Evolutionary conservation across 2,113 vertebrate genomes (phyloP).

Genomic region (Phainopepla nitens): DNA sequence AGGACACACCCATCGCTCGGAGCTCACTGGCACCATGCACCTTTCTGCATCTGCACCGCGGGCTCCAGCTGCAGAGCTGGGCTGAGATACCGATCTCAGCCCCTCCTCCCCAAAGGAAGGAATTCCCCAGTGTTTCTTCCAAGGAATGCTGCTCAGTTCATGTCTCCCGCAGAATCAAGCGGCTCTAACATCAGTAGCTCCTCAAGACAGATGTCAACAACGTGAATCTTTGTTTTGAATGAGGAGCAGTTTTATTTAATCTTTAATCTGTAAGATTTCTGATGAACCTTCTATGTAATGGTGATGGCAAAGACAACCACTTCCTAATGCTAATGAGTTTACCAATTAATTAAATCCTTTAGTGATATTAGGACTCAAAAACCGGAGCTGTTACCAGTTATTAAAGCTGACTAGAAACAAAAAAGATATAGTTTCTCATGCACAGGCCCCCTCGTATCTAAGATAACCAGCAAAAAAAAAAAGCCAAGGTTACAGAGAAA

Average conservation of each 20-base stretch:
- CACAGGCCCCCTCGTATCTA: neutral
- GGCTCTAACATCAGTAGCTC: neutral
- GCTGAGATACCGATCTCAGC: neutral
- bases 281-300: neutral
- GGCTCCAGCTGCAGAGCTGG: neutral
- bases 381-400: neutral
- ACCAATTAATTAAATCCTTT: neutral
- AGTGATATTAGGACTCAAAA: neutral
- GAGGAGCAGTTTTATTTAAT: neutral
- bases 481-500: neutral
- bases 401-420: neutral
- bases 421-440: neutral
- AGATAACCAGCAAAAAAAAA: neutral
- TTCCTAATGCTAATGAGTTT: neutral
- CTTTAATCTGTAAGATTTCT: neutral
- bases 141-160: accelerated
- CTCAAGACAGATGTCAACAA: neutral
- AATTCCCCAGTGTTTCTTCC: neutral
- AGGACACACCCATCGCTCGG: neutral
- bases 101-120: neutral
- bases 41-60: neutral
- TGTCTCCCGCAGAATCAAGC: neutral
- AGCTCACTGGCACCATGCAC: neutral
- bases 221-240: neutral
- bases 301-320: neutral